Conservation (phyloP, 2,888 invertebrate genomes). For the Byasa hedistus region DNA sequence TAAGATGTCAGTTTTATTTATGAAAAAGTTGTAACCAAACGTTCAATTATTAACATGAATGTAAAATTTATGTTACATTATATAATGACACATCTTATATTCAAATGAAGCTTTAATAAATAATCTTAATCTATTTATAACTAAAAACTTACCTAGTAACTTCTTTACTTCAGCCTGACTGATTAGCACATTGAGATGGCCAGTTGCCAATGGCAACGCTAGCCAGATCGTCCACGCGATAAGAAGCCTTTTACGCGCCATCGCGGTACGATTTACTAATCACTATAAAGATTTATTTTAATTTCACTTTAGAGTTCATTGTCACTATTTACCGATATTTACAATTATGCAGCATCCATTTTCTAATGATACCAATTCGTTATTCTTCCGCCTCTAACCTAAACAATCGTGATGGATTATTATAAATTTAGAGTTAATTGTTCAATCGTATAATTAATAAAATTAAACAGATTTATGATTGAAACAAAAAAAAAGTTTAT, state of each 20-base stretch:
- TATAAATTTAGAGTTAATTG: background rate
- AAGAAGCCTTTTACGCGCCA: slow-evolving; percentile 64
- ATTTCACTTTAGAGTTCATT: slow-evolving; percentile 65
- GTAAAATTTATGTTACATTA: no score
- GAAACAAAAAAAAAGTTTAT: background rate
- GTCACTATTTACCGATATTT: slow-evolving; percentile 37
- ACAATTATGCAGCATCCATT: slow-evolving; percentile 46
- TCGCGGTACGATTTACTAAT: slow-evolving; percentile 48
- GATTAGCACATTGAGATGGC: slow-evolving; percentile 89
- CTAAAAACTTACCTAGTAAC: slow-evolving; percentile 83
- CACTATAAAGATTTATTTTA: slow-evolving; percentile 60
- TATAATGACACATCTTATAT: no score
- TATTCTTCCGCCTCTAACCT: slow-evolving; percentile 20
- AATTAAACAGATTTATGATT: slow-evolving; percentile 20
- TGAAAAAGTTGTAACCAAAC: no score
- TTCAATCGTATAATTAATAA: background rate
- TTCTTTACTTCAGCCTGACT: slow-evolving; percentile 89
- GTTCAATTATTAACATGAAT: no score
- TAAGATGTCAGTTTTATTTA: no score
- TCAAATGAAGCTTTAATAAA: background rate
- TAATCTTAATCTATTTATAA: background rate
- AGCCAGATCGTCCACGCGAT: slow-evolving; percentile 69
- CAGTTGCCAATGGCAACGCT: slow-evolving; percentile 79
- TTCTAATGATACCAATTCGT: slow-evolving; percentile 32
- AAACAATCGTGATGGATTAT: slow-evolving; percentile 9